Percentiles rank a stretch among this genome's conserved stretches.
Conservation (phyloP, 35 echinoderm and acorn worm genomes). For the Heliocidaris tuberculata region DNA sequence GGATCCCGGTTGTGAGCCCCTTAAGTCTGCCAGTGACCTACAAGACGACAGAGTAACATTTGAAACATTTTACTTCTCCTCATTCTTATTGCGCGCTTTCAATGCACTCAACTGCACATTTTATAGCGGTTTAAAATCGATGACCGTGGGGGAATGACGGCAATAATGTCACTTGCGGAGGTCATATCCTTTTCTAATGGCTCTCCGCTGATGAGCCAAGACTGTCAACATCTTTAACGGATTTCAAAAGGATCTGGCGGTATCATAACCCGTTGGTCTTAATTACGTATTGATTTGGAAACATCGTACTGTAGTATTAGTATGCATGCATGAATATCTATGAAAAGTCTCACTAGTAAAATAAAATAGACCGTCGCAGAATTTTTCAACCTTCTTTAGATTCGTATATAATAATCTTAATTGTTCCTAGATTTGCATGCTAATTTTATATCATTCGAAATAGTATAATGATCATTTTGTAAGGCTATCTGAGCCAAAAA, state of each 20-base stretch:
- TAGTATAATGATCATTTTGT: no score
- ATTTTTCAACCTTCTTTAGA: no score
- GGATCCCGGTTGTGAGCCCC: no score
- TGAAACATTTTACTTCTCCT: not conserved
- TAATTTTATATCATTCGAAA: no score
- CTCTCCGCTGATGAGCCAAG: not conserved
- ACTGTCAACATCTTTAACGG: not conserved
- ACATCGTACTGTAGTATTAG: not conserved
- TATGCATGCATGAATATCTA: not conserved
- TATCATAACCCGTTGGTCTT: not conserved
- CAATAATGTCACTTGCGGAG: not conserved
- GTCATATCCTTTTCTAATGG: not conserved
- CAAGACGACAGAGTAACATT: not conserved
- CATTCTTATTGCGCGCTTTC: not conserved
- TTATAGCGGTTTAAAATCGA: not conserved
- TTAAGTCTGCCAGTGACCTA: not conserved
- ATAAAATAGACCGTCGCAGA: not conserved
- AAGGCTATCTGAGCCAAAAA: no score
- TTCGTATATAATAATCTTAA: no score
- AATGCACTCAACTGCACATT: not conserved
- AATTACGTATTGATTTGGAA: conserved; percentile 25
- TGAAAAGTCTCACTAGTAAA: not conserved
- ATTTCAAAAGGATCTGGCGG: not conserved
- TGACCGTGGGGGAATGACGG: not conserved
- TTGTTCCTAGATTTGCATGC: no score